Evolutionary conservation across 1,140 invertebrate species (phyloP).

Genomic region (Gonatopus flavifemur): DNA sequence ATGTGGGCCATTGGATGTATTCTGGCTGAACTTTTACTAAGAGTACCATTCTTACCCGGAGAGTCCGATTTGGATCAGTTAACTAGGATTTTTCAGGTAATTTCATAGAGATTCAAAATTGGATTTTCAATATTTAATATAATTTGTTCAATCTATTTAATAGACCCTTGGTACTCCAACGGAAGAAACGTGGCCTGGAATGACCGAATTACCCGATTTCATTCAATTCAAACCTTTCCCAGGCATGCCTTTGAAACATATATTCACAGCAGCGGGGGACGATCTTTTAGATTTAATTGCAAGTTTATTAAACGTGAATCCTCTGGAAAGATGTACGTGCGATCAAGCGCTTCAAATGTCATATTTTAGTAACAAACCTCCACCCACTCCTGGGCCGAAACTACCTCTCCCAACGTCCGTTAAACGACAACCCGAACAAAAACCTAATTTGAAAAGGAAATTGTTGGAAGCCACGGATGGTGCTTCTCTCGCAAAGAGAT

Average conservation of each 20-base stretch:
- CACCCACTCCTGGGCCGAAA: constrained; percentile 77
- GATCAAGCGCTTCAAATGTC: constrained; percentile 79
- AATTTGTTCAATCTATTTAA: constrained; percentile 13
- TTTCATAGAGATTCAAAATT: constrained; percentile 24
- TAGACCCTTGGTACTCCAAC: constrained; percentile 82
- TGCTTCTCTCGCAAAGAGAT: constrained; percentile 66
- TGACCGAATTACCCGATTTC: constrained; percentile 86
- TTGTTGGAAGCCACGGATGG: constrained; percentile 71
- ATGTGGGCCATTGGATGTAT: constrained; percentile 99
- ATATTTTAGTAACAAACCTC: constrained; percentile 88
- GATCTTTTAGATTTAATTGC: constrained; percentile 88
- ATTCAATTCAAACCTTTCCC: constrained; percentile 89
- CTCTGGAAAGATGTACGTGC: constrained; percentile 80
- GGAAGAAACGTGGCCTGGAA: constrained; percentile 89
- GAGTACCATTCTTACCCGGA: constrained; percentile 93
- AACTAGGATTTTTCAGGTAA: constrained; percentile 89
- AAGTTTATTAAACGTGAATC: constrained; percentile 81
- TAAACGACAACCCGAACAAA: constrained; percentile 63
- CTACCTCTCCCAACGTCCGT: constrained; percentile 76
- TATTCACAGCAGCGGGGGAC: constrained; percentile 94
- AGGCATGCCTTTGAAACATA: constrained; percentile 81
- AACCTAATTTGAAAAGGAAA: constrained; percentile 75
- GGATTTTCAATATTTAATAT: not conserved
- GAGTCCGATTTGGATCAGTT: constrained; percentile 97
- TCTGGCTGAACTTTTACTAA: constrained; percentile 88